These are phyloP conservation scores for Leptinotarsa undecemlineata DNA, from an alignment of 1,140 invertebrate genomes.

Conservation along the genomic window DNA sequence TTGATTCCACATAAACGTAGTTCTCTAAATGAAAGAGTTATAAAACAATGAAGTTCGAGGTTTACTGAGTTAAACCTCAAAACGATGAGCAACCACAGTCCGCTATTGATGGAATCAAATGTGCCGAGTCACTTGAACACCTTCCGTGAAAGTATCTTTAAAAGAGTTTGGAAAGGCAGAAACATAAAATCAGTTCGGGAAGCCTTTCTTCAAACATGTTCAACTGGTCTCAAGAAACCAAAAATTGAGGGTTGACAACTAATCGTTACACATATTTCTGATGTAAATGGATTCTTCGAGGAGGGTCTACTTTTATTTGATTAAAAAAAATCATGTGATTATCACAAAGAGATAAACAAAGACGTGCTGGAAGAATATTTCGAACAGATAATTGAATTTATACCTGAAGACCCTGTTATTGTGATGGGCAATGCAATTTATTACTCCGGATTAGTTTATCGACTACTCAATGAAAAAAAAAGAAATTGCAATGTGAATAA, in stretches of 20 bases:
- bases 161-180: not conserved
- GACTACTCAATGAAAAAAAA: not conserved
- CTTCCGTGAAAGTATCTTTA: too few species aligned
- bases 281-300: not conserved
- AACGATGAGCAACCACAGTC: too few species aligned
- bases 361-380: not conserved
- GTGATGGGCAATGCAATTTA: not conserved
- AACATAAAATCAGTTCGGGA: not conserved
- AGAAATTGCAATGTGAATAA: not conserved
- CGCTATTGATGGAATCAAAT: too few species aligned
- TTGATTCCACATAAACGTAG: too few species aligned
- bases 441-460: not conserved
- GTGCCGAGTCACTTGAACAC: too few species aligned
- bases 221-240: slow-evolving; percentile 11
- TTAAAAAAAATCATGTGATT: not conserved
- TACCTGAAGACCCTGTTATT: not conserved
- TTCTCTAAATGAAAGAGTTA: too few species aligned
- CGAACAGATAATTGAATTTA: not conserved
- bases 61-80: too few species aligned
- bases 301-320: not conserved
- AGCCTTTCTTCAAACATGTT: not conserved
- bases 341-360: not conserved
- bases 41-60: too few species aligned
- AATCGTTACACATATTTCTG: not conserved
- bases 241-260: not conserved